These are phyloP conservation scores for Salpingus planirostris DNA, from an alignment of 2,888 invertebrate genomes.

Conservation along the genomic window DNA sequence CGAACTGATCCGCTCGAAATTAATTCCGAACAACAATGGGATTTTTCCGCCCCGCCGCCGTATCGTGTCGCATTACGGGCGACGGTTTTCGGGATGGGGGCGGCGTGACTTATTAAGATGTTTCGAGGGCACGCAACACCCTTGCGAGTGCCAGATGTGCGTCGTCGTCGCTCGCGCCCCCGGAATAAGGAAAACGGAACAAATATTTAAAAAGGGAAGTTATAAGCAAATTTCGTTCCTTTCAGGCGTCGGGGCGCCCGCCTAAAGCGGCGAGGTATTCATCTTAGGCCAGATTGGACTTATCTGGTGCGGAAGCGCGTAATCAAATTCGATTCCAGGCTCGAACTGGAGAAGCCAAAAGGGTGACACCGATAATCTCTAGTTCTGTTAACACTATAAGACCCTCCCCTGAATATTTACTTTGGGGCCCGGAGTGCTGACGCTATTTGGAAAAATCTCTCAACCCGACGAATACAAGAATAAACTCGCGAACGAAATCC, in stretches of 20 bases:
- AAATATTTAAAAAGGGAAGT: slow-evolving; percentile 21
- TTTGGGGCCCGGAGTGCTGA: background rate
- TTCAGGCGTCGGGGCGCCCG: slow-evolving; percentile 8
- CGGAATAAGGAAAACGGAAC: slow-evolving; percentile 7
- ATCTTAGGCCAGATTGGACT: slow-evolving; percentile 28
- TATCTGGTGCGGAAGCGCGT: slow-evolving; percentile 26
- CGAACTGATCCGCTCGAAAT: too few relatives aligned
- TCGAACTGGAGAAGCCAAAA: slow-evolving; percentile 20
- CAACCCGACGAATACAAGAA: too few relatives aligned
- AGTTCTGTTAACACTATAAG: slow-evolving; percentile 17
- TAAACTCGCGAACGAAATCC: too few relatives aligned
- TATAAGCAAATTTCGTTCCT: slow-evolving; percentile 25
- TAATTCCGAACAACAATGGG: too few relatives aligned
- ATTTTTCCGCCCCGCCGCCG: too few relatives aligned
- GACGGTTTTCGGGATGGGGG: too few relatives aligned
- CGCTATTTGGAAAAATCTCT: background rate
- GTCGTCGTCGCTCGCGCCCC: too few relatives aligned
- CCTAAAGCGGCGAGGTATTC: slow-evolving; percentile 21
- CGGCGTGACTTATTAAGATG: too few relatives aligned
- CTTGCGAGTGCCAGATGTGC: too few relatives aligned
- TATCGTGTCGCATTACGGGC: too few relatives aligned
- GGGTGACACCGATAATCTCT: slow-evolving; percentile 26
- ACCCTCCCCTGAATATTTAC: slow-evolving; percentile 13
- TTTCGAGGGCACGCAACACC: too few relatives aligned
- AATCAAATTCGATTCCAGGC: slow-evolving; percentile 29